Evolutionary conservation across 2,888 invertebrate species (phyloP).

Genomic region (Phyllotreta striolata): DNA sequence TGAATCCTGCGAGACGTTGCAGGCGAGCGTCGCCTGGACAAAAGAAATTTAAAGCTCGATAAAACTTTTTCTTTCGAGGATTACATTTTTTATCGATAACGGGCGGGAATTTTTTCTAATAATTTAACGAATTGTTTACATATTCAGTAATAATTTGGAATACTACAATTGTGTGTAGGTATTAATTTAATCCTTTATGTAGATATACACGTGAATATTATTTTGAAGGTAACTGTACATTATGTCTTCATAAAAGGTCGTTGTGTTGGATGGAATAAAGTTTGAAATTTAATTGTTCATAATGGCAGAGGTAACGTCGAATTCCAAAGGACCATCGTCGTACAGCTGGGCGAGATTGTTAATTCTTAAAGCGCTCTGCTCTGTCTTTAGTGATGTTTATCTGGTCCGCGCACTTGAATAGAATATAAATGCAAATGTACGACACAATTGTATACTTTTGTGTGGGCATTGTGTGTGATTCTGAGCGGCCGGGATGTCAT

Average conservation of each 20-base stretch:
- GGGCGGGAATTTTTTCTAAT: no score
- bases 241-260: slow-evolving; percentile 4
- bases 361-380: slow-evolving; percentile 57
- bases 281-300: slow-evolving; percentile 30
- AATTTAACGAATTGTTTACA: no score
- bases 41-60: slow-evolving; percentile 17
- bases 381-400: slow-evolving; percentile 59
- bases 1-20: slow-evolving; percentile 30
- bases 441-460: slow-evolving; percentile 61
- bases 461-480: slow-evolving; percentile 59
- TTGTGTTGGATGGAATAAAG: slow-evolving; percentile 17
- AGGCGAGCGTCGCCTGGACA: slow-evolving; percentile 19
- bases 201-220: not conserved
- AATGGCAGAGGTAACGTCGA: slow-evolving; percentile 26
- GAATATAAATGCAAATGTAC: slow-evolving; percentile 62
- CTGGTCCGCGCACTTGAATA: slow-evolving; percentile 58
- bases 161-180: no score
- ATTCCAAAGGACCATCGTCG: slow-evolving; percentile 33
- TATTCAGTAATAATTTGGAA: no score
- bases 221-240: slow-evolving; percentile 14
- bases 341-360: slow-evolving; percentile 50
- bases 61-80: no score
- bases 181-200: not conserved
- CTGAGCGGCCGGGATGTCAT: slow-evolving; percentile 56
- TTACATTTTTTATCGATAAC: no score